A percentile compares a stretch with the other conserved stretches of the same genome.
These are phyloP conservation scores for Pollenia angustigena DNA, from an alignment of 2,888 invertebrate genomes.

Conservation along the genomic window DNA sequence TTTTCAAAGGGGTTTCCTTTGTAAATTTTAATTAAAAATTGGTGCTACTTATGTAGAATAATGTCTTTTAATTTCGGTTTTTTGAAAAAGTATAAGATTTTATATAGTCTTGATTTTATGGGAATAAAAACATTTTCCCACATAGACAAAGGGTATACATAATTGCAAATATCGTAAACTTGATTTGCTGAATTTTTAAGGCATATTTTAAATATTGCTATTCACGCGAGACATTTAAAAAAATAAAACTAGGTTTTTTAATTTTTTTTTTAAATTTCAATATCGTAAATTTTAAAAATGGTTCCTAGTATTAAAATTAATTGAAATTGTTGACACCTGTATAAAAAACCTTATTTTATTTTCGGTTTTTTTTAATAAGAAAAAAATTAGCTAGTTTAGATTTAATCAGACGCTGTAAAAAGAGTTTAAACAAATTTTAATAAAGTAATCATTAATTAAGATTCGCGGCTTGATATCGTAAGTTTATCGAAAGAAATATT, in stretches of 20 bases:
- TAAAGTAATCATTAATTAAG: no score
- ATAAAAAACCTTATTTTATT: neutral
- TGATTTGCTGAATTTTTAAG: neutral
- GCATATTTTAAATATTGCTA: neutral
- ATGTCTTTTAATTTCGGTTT: neutral
- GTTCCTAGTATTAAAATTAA: neutral
- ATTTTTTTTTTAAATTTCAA: neutral
- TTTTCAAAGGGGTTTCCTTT: neutral
- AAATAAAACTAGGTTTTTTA: neutral
- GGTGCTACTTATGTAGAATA: neutral
- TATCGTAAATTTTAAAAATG: slow-evolving; percentile 3
- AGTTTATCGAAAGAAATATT: no score
- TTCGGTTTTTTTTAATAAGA: neutral
- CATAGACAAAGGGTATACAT: neutral
- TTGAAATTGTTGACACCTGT: neutral
- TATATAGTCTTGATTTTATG: neutral
- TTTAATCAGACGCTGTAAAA: no score
- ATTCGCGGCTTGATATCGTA: no score
- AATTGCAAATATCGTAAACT: slow-evolving; percentile 2
- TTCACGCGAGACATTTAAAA: no score
- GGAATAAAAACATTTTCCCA: no score
- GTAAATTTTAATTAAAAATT: neutral
- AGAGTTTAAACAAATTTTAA: no score
- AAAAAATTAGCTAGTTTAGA: no score
- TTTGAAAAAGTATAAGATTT: neutral